A percentile compares a stretch with the other conserved stretches of the same genome.
Conservation (phyloP, 2,113 vertebrate genomes). For the Procavia capensis region DNA sequence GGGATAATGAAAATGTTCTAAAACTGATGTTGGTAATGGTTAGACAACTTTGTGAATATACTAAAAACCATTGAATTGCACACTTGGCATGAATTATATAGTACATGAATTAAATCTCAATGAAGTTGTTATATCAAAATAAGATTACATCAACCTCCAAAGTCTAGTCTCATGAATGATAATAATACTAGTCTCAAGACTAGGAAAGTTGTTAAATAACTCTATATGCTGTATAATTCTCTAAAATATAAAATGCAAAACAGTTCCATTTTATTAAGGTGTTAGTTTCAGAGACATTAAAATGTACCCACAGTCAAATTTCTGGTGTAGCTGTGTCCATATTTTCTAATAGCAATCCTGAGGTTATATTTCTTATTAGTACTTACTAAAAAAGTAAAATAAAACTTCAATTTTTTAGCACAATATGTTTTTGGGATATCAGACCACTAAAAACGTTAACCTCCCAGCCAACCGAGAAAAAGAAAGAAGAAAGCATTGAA, state of each 20-base stretch:
- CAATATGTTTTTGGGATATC: conserved; percentile 94
- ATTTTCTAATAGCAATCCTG: not conserved
- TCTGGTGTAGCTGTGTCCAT: not conserved
- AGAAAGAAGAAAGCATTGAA: conserved; percentile 83
- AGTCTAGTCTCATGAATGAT: not conserved
- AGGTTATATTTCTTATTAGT: not conserved
- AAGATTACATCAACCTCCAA: not conserved
- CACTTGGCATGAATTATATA: not conserved
- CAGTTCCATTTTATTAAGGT: conserved; percentile 7
- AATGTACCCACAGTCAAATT: not conserved
- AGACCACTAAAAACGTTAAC: conserved; percentile 80
- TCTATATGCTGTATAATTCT: not conserved
- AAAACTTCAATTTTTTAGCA: conserved; percentile 81
- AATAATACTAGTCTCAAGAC: not conserved
- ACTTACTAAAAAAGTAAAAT: conserved; percentile 5
- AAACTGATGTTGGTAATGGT: not conserved
- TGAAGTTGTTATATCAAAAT: not conserved
- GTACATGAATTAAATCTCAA: not conserved
- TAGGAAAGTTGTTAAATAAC: conserved; percentile 18
- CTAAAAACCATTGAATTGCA: not conserved
- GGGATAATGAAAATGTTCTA: not conserved
- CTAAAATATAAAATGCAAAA: not conserved
- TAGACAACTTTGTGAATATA: not conserved
- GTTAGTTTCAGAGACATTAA: conserved; percentile 11
- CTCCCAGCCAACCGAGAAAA: conserved; percentile 75